These are phyloP conservation scores for Bufo gargarizans DNA, from an alignment of 2,113 vertebrate species.

Conservation along the genomic window DNA sequence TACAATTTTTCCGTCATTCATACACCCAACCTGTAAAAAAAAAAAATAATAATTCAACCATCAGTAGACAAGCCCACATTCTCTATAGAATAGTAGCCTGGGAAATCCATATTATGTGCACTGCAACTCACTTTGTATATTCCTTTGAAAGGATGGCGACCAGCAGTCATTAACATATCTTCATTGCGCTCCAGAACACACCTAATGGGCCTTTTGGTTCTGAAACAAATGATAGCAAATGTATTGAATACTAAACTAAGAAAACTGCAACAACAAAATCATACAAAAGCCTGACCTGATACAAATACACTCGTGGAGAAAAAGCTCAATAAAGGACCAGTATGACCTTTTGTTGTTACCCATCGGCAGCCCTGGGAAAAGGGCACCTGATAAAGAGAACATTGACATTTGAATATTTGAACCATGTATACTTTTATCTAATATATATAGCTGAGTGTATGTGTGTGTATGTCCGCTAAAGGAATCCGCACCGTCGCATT, in stretches of 20 bases:
- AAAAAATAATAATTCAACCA: neutral
- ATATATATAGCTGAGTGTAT: too few species aligned
- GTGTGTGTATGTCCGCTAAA: too few species aligned
- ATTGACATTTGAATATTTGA: too few species aligned
- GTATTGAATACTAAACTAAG: neutral
- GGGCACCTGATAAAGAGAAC: neutral
- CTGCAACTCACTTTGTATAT: conserved; percentile 77
- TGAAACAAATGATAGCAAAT: conserved; percentile 55
- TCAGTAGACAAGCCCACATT: too few species aligned
- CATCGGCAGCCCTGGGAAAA: neutral
- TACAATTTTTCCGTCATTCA: conserved; percentile 80
- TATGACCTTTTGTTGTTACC: neutral
- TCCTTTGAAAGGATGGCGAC: conserved; percentile 76
- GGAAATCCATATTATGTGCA: neutral
- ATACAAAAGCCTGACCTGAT: too few species aligned
- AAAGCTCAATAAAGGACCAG: neutral
- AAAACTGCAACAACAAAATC: too few species aligned
- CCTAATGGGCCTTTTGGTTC: conserved; percentile 73
- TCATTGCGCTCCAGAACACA: conserved; percentile 79
- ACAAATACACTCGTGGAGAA: neutral
- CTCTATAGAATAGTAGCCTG: too few species aligned
- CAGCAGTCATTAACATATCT: conserved; percentile 81
- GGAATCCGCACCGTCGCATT: too few species aligned
- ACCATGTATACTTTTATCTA: too few species aligned
- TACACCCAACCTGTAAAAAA: conserved; percentile 81